Evolutionary conservation across 2,888 invertebrate species (phyloP), one percentile per base, ranked within the genome.

Genomic region (Drosophila fungiperda): DNA sequence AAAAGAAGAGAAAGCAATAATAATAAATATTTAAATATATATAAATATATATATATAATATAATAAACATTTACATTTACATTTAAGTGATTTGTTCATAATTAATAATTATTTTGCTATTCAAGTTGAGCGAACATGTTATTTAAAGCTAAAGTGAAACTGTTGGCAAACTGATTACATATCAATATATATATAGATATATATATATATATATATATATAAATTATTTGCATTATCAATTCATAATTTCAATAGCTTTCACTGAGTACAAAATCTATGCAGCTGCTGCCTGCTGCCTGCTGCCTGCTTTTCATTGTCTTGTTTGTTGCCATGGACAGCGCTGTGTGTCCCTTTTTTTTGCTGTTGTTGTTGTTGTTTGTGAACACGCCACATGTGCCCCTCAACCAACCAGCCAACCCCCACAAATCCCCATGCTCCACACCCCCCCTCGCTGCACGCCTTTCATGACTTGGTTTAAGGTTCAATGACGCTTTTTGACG

Each of bases 401-500:
- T 7, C 23, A 36, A 9, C 5, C 12, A 12, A 12, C 2, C 38
- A n/a, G 9, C 2, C 38, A n/a, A 12, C 9, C 12, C 35, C 9
- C n/a, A n/a, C 38, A 4, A 8, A 8, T 5, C 26, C 1, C 4
- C 17, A n/a, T 65, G 58, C 48, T 5, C 33, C 32, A 3, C 23
- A 38, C 4, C 6, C 1, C 12, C 12, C 12, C 23, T 15, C 9
- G 12, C 15, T 23, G 42, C 5, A 23, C 7, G 40, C 29, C 11
- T 20, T 11, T 23, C 23, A 35, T 64, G 48, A 59, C 32, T 53
- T 64, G 78, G 79, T 65, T 68, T 38, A 79, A 63, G 68, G 72
- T 73, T 72, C 84, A 81, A 73, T 84, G 82, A 82, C 76, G 89
- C 78, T 69, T 82, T 88, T 80, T 87, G 85, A 88, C 70, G 80